Evolutionary conservation across 2,888 invertebrate genomes (phyloP).

Genomic region (Leptothorax acervorum): DNA sequence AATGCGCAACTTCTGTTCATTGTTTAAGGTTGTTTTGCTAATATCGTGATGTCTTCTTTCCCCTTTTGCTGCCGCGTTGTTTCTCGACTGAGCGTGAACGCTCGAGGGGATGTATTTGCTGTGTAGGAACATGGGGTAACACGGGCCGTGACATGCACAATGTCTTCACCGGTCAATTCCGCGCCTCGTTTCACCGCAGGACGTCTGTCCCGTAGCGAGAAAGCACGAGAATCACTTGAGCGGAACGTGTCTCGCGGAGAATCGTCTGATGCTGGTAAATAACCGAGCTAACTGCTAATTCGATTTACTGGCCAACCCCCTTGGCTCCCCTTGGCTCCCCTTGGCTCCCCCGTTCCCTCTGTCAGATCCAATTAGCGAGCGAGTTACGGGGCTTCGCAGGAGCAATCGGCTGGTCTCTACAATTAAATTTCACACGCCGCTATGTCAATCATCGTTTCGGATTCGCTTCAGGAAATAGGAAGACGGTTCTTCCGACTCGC

Average conservation of each 20-base stretch:
- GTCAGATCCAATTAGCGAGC: constrained; percentile 74
- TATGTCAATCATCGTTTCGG: constrained; percentile 57
- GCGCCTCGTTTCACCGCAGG: constrained; percentile 49
- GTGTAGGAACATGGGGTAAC: not conserved
- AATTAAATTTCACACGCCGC: constrained; percentile 68
- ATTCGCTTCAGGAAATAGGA: constrained; percentile 18
- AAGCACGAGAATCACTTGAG: constrained; percentile 53
- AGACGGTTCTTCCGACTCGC: constrained; percentile 2
- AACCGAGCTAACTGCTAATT: constrained; percentile 75
- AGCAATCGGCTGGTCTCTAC: constrained; percentile 66
- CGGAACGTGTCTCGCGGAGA: constrained; percentile 61
- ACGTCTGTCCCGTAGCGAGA: constrained; percentile 25
- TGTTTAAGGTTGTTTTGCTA: not conserved
- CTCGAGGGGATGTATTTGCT: constrained; percentile 19
- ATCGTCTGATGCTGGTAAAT: constrained; percentile 72
- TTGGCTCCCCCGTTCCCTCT: constrained; percentile 17
- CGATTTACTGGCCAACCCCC: constrained; percentile 65
- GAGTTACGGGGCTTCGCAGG: constrained; percentile 71
- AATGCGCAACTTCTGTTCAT: not conserved
- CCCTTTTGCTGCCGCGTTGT: not conserved
- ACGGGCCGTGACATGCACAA: constrained; percentile 38
- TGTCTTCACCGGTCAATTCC: constrained; percentile 43
- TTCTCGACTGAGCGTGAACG: not conserved
- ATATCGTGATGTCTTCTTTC: not conserved
- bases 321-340: not conserved